Conservation (phyloP, 2,888 invertebrate genomes). For the Pseudoips prasinana region DNA sequence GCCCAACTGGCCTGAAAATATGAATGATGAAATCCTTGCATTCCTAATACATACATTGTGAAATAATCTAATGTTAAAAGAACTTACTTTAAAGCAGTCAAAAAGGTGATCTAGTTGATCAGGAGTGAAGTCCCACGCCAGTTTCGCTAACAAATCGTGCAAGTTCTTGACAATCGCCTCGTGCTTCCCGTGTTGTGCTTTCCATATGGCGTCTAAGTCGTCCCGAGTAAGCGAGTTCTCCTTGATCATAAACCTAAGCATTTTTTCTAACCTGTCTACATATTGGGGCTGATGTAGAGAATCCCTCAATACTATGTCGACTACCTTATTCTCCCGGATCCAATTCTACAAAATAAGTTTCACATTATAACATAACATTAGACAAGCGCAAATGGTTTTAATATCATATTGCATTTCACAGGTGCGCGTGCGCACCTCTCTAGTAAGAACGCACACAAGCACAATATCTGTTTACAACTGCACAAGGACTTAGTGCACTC, state of each 20-base stretch:
- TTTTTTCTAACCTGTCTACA: conserved; percentile 98
- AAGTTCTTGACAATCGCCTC: conserved; percentile 99
- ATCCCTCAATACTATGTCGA: conserved; percentile 96
- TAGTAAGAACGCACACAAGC: too few relatives aligned
- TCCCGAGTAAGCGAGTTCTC: conserved; percentile 93
- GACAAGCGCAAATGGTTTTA: not conserved
- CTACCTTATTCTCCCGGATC: conserved; percentile 97
- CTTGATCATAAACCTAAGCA: conserved; percentile 97
- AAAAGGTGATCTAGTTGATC: conserved; percentile 98
- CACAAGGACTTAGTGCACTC: too few relatives aligned
- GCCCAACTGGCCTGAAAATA: conserved; percentile 92
- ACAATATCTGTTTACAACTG: too few relatives aligned
- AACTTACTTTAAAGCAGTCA: conserved; percentile 94
- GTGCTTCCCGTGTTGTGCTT: conserved; percentile 98
- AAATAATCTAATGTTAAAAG: not conserved
- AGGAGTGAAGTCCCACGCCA: conserved; percentile 99
- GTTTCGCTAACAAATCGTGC: conserved; percentile 96
- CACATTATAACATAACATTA: not conserved
- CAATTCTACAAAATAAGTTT: conserved; percentile 85
- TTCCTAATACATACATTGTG: too few relatives aligned
- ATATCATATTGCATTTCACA: too few relatives aligned
- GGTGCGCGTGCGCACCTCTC: too few relatives aligned
- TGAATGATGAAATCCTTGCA: too few relatives aligned
- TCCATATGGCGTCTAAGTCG: conserved; percentile 98
- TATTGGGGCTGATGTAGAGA: conserved; percentile 98